Conservation (phyloP, 2,113 vertebrate species). For the Vanacampus margaritifer region DNA sequence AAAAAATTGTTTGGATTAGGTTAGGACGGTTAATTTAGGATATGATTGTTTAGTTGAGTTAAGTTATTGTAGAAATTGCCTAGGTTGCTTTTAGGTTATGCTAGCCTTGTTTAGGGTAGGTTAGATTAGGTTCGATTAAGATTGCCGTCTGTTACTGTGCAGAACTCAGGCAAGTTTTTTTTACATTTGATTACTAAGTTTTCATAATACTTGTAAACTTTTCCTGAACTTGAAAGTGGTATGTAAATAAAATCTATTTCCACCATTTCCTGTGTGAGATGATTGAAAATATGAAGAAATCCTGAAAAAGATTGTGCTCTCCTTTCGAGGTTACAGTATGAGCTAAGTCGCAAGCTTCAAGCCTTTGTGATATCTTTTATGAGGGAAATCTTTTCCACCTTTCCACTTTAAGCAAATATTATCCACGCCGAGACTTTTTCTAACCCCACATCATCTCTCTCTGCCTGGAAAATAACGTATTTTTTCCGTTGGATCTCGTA, state of each 20-base stretch:
- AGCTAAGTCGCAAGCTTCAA: not conserved
- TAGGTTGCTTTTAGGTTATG: not conserved
- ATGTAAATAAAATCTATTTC: not conserved
- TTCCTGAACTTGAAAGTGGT: not conserved
- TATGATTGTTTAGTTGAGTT: not conserved
- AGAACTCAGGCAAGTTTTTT: not conserved
- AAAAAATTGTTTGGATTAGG: too few species aligned
- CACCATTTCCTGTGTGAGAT: not conserved
- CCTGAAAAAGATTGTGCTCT: not conserved
- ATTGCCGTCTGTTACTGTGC: not conserved
- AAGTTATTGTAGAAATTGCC: not conserved
- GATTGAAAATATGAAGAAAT: not conserved
- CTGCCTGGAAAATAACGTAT: slow-evolving; percentile 9
- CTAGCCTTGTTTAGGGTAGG: not conserved
- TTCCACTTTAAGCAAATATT: slow-evolving; percentile 30
- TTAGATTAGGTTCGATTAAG: not conserved
- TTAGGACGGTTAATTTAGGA: not conserved
- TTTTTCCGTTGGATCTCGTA: slow-evolving; percentile 33
- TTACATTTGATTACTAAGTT: not conserved
- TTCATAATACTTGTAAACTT: not conserved
- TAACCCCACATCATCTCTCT: slow-evolving; percentile 35
- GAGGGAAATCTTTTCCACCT: slow-evolving; percentile 11
- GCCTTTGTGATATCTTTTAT: slow-evolving; percentile 15
- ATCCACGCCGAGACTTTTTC: slow-evolving; percentile 35
- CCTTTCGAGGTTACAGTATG: not conserved